Evolutionary conservation across 1,140 invertebrate genomes (phyloP).

Genomic region (Caenorhabditis tropicalis): DNA sequence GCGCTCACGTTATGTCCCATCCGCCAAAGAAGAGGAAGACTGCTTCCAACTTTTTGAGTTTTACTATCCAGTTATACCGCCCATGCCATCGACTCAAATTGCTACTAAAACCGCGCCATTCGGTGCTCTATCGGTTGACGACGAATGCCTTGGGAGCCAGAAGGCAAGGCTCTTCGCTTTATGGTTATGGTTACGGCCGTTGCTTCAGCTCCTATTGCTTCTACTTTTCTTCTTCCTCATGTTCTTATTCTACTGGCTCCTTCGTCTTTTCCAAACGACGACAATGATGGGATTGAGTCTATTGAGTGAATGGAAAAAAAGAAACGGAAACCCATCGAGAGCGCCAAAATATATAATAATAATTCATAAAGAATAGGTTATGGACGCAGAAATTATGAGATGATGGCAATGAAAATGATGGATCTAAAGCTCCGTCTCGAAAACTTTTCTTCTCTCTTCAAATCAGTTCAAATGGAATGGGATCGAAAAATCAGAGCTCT

Average conservation of each 20-base stretch:
- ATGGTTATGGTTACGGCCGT: slow-evolving; percentile 39
- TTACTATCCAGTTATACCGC: slow-evolving; percentile 43
- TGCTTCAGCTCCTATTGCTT: slow-evolving; percentile 1
- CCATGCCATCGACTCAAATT: slow-evolving; percentile 39
- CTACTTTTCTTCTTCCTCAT: background rate
- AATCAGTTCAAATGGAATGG: too few species aligned
- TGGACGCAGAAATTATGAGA: background rate
- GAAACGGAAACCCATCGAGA: background rate
- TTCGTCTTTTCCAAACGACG: background rate
- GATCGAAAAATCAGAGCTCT: too few species aligned
- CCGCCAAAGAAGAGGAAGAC: background rate
- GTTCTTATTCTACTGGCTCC: background rate
- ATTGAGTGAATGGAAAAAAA: background rate
- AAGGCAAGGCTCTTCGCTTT: slow-evolving; percentile 13
- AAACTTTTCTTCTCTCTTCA: background rate
- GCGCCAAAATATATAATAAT: slow-evolving; percentile 21
- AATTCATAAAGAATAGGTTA: slow-evolving; percentile 2
- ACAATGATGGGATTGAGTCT: slow-evolving; percentile 28
- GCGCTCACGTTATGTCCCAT: slow-evolving; percentile 25
- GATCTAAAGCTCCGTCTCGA: background rate
- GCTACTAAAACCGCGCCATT: slow-evolving; percentile 36
- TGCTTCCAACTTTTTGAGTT: slow-evolving; percentile 40
- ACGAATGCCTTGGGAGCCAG: slow-evolving; percentile 16
- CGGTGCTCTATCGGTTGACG: slow-evolving; percentile 1
- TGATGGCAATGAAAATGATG: slow-evolving; percentile 8